Conservation (phyloP, 2,113 vertebrate species). For the Brevimyrus niger region DNA sequence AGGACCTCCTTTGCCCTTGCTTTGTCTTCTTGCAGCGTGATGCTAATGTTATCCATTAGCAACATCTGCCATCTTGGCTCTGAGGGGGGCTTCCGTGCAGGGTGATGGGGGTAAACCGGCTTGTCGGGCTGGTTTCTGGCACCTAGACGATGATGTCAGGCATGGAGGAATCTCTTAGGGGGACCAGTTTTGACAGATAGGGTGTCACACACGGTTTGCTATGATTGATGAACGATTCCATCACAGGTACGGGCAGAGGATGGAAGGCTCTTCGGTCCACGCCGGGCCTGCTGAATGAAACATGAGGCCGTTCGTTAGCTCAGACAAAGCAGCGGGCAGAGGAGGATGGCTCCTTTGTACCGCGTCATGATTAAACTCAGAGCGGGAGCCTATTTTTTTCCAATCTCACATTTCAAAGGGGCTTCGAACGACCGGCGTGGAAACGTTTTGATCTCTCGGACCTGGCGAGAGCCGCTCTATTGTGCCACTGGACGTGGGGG, state of each 20-base stretch:
- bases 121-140: not conserved
- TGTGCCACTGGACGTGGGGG: conserved; percentile 29
- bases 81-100: too few species aligned
- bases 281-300: conserved; percentile 72
- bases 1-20: not conserved
- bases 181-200: conserved; percentile 64
- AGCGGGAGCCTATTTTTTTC: conserved; percentile 18
- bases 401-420: conserved; percentile 47
- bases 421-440: conserved; percentile 45
- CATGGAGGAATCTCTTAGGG: conserved; percentile 62
- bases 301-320: conserved; percentile 60
- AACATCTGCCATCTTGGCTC: too few species aligned
- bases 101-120: too few species aligned
- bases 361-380: conserved; percentile 31
- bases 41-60: not conserved
- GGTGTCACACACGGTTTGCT: conserved; percentile 63
- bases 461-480: conserved; percentile 36
- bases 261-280: conserved; percentile 37
- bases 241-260: conserved; percentile 44
- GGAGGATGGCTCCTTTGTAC: conserved; percentile 32
- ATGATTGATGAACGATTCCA: conserved; percentile 78
- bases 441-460: conserved; percentile 38
- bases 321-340: conserved; percentile 59
- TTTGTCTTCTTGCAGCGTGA: not conserved
- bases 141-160: conserved; percentile 45